Evolutionary conservation across 2,888 invertebrate genomes (phyloP).

Genomic region (Drosophila flavopinicola): DNA sequence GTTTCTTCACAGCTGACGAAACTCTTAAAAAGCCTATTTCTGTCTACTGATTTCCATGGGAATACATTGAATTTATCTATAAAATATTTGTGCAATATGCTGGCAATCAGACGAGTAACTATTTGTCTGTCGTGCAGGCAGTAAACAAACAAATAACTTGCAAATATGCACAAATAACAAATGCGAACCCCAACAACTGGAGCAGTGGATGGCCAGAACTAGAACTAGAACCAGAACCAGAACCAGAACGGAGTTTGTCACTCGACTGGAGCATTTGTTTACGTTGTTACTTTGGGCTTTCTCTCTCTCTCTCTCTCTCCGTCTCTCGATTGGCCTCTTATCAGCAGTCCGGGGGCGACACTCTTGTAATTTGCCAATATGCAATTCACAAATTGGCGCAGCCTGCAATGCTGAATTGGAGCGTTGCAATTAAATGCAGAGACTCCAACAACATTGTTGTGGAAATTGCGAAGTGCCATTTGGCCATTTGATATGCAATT

Average conservation of each 20-base stretch:
- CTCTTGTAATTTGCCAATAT: conserved; percentile 13
- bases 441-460: not conserved
- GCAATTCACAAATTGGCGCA: conserved; percentile 56
- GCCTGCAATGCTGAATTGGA: conserved; percentile 43
- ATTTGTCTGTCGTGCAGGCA: conserved; percentile 47
- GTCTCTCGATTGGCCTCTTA: conserved; percentile 36
- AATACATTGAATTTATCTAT: conserved; percentile 7
- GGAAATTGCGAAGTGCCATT: conserved; percentile 6
- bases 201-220: not conserved
- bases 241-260: conserved; percentile 12
- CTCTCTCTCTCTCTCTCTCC: not conserved
- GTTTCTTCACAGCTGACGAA: not conserved
- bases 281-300: not conserved
- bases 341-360: conserved; percentile 11
- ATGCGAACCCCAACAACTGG: conserved; percentile 6
- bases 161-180: conserved; percentile 15
- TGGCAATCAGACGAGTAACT: conserved; percentile 49
- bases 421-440: conserved; percentile 34
- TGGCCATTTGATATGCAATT: conserved; percentile 8
- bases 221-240: too few relatives aligned
- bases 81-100: conserved; percentile 45
- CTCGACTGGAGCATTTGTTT: conserved; percentile 19
- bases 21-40: not conserved
- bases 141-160: conserved; percentile 30
- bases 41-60: not conserved